Evolutionary conservation across 2,888 invertebrate species (phyloP).

Genomic region (Andrena camellia): DNA sequence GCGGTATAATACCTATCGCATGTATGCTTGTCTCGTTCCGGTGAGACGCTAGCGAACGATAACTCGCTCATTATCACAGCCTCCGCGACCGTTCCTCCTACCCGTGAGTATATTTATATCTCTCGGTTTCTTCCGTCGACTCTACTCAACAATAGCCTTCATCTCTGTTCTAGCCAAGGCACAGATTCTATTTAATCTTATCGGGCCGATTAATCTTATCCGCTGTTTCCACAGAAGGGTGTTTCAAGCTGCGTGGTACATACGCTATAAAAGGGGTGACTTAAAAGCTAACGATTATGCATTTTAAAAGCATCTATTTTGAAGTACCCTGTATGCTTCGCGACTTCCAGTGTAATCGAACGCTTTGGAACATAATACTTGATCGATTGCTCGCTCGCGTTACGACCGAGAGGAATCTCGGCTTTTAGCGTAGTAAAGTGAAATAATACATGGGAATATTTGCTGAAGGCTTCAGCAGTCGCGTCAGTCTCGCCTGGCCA

Average conservation of each 20-base stretch:
- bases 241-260: neutral
- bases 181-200: neutral
- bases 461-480: constrained; percentile 6
- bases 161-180: neutral
- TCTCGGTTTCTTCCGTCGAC: neutral
- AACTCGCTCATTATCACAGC: constrained; percentile 61
- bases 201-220: neutral
- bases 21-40: constrained; percentile 19
- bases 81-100: constrained; percentile 34
- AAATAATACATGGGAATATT: constrained; percentile 22
- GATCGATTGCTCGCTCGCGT: constrained; percentile 12
- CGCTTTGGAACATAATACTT: constrained; percentile 13
- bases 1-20: constrained; percentile 23
- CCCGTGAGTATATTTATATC: neutral
- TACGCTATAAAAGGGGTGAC: neutral
- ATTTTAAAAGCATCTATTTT: too few species aligned
- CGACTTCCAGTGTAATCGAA: neutral
- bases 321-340: neutral
- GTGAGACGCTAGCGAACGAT: constrained; percentile 31
- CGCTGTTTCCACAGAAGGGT: neutral
- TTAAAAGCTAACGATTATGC: neutral
- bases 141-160: neutral
- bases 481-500: neutral
- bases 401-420: constrained; percentile 14
- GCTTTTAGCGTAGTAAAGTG: constrained; percentile 12